Percentiles rank a stretch among this genome's conserved stretches.
Evolutionary conservation across 2,888 invertebrate genomes (phyloP).

Genomic region (Oligia fasciuncula): DNA sequence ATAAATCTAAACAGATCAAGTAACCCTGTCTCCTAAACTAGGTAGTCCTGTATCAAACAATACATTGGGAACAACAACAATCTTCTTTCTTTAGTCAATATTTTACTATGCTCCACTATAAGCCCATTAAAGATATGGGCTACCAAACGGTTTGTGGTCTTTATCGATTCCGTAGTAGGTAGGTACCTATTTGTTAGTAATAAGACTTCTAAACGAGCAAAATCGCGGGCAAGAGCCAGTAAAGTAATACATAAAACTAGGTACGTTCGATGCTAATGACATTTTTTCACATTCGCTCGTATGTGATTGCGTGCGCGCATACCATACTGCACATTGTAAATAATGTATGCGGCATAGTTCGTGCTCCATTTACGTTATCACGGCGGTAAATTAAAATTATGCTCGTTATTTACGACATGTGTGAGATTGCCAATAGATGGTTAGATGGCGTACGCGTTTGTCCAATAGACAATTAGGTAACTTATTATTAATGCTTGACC

Average conservation of each 20-base stretch:
- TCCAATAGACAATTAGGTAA: conserved; percentile 14
- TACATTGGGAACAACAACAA: no score
- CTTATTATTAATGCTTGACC: conserved; percentile 25
- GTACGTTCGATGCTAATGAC: conserved; percentile 79
- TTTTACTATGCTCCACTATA: background rate
- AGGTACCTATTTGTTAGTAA: background rate
- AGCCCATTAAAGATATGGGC: background rate
- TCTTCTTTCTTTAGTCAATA: background rate
- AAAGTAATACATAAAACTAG: conserved; percentile 52
- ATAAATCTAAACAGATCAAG: no score
- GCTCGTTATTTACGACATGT: conserved; percentile 76
- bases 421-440: conserved; percentile 74
- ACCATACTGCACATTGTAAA: conserved; percentile 77
- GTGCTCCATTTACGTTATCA: conserved; percentile 88
- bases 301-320: conserved; percentile 85
- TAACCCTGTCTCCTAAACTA: no score
- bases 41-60: no score
- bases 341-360: conserved; percentile 84
- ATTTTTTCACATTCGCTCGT: conserved; percentile 78
- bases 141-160: background rate
- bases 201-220: background rate
- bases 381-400: conserved; percentile 82
- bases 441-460: conserved; percentile 39
- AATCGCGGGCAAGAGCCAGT: conserved; percentile 27
- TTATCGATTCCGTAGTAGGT: background rate